Percentiles rank a stretch among this genome's conserved stretches.
These are phyloP conservation scores for Colistium nudipinnis DNA, from an alignment of 2,113 vertebrate genomes.

Conservation along the genomic window DNA sequence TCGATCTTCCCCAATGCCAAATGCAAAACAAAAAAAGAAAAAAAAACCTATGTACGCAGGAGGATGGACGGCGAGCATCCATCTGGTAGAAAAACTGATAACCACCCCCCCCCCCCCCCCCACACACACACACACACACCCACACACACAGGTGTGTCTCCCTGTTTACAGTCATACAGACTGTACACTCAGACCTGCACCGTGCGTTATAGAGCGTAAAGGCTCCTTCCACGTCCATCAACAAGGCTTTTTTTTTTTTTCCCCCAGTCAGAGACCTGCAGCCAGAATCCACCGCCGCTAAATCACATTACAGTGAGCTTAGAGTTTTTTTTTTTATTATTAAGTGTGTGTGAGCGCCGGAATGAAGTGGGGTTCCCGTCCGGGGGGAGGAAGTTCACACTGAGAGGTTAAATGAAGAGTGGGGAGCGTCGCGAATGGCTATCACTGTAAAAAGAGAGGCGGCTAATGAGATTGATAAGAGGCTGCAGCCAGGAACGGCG, in stretches of 20 bases:
- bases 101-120: no score
- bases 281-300: slow-evolving; percentile 17
- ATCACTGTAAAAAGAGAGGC: slow-evolving; percentile 51
- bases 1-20: slow-evolving; percentile 58
- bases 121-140: no score
- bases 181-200: background rate
- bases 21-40: no score
- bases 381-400: slow-evolving; percentile 31
- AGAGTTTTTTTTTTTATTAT: slow-evolving; percentile 25
- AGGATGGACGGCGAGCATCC: no score
- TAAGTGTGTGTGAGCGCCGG: slow-evolving; percentile 1
- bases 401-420: slow-evolving; percentile 54
- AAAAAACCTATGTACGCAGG: no score
- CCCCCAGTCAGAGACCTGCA: slow-evolving; percentile 33
- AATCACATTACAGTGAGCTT: slow-evolving; percentile 34
- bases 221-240: slow-evolving; percentile 10
- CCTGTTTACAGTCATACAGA: no score
- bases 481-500: slow-evolving; percentile 31
- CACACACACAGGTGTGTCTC: background rate
- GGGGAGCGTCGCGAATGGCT: slow-evolving; percentile 45
- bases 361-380: slow-evolving; percentile 37
- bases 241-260: slow-evolving; percentile 27
- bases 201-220: slow-evolving; percentile 14
- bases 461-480: slow-evolving; percentile 58
- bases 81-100: no score